These are phyloP conservation scores for Lordiphosa andalusiaca DNA, from an alignment of 2,888 invertebrate species.

Conservation along the genomic window DNA sequence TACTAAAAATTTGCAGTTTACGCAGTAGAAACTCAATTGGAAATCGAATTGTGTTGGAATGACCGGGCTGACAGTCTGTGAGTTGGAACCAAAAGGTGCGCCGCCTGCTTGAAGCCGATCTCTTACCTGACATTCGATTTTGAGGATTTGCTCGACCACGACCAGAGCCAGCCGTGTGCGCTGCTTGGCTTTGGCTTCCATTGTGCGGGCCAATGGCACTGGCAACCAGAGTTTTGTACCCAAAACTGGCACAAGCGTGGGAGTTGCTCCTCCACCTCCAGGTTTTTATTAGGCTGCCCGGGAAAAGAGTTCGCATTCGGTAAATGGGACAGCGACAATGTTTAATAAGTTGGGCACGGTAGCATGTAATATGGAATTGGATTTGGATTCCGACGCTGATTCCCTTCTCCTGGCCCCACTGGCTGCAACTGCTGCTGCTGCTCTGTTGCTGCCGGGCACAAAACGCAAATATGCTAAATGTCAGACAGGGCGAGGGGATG, in stretches of 20 bases:
- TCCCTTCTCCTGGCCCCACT: constrained; percentile 6
- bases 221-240: constrained; percentile 52
- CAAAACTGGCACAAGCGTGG: constrained; percentile 37
- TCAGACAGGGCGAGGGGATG: constrained; percentile 40
- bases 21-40: constrained; percentile 3
- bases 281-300: background rate
- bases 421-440: constrained; percentile 32
- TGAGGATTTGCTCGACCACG: constrained; percentile 61
- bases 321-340: constrained; percentile 71
- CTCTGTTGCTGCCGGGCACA: constrained; percentile 58
- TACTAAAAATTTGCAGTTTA: constrained; percentile 14
- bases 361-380: constrained; percentile 70
- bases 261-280: constrained; percentile 9
- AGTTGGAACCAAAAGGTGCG: background rate
- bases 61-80: constrained; percentile 36
- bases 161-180: constrained; percentile 54
- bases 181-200: constrained; percentile 56
- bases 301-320: constrained; percentile 58
- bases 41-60: constrained; percentile 5
- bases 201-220: constrained; percentile 47
- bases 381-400: constrained; percentile 47
- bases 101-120: constrained; percentile 2
- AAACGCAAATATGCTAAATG: constrained; percentile 75
- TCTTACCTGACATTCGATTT: constrained; percentile 56
- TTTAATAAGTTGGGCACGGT: constrained; percentile 72